Evolutionary conservation across 2,113 vertebrate genomes (phyloP).

Genomic region (Cryptomyrus ogoouensis): DNA sequence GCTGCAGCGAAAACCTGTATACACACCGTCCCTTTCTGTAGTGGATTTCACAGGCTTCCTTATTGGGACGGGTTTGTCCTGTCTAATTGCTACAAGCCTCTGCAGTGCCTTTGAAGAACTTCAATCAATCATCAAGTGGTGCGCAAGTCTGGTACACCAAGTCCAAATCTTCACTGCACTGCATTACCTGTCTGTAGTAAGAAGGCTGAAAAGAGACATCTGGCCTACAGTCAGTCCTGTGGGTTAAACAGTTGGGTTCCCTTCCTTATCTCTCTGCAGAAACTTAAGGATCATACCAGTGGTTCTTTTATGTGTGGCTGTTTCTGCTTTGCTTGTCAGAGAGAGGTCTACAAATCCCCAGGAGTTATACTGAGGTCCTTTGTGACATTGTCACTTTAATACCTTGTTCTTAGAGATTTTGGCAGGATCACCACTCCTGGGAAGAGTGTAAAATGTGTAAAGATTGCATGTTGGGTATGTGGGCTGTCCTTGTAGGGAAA

Average conservation of each 20-base stretch:
- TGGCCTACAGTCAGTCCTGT: not conserved
- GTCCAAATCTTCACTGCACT: not conserved
- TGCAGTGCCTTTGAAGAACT: not conserved
- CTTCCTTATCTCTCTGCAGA: not conserved
- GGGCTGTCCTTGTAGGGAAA: not conserved
- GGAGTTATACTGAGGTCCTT: not conserved
- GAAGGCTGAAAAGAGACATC: not conserved
- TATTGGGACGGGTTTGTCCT: not conserved
- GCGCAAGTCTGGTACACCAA: not conserved
- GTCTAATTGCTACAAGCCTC: not conserved
- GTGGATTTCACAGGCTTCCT: not conserved
- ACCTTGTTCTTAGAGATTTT: not conserved
- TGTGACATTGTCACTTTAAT: not conserved
- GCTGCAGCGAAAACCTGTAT: no score
- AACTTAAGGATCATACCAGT: not conserved
- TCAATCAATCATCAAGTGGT: not conserved
- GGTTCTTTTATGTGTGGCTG: not conserved
- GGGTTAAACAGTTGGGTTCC: not conserved
- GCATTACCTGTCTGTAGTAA: not conserved
- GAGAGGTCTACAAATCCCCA: not conserved
- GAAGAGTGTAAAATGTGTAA: not conserved
- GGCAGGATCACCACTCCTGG: not conserved
- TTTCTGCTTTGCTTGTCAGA: not conserved
- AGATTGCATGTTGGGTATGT: not conserved
- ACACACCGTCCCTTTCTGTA: not conserved